phyloP scores from a whole-genome alignment of 2,888 invertebrate species.

The Alcis repandata region DNA sequence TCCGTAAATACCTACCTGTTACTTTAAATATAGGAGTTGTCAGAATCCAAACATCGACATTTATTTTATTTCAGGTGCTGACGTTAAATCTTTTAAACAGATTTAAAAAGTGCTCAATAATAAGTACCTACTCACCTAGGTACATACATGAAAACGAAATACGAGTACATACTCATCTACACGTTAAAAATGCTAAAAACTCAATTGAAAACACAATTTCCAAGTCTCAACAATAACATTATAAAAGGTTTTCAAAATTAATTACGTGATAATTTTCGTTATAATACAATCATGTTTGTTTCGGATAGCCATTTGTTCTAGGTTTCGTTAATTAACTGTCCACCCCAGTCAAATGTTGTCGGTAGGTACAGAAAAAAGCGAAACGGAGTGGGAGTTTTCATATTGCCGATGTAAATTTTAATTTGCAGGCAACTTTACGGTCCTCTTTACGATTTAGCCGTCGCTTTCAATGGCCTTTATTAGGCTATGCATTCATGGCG shows the following conservation, averaged over 20 bases:
- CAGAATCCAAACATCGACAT: too few species aligned
- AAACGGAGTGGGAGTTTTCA: constrained; percentile 79
- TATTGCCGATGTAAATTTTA: constrained; percentile 85
- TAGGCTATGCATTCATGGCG: constrained; percentile 77
- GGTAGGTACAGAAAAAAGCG: constrained; percentile 74
- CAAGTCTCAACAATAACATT: constrained; percentile 29
- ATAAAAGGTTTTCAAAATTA: constrained; percentile 51
- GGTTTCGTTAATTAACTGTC: constrained; percentile 82
- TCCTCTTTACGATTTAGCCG: constrained; percentile 83
- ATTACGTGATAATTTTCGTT: constrained; percentile 53
- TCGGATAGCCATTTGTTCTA: constrained; percentile 75
- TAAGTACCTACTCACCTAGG: too few species aligned
- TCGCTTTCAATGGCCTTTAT: constrained; percentile 79
- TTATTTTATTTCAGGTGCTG: too few species aligned
- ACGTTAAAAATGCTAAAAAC: neutral
- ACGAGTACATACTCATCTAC: too few species aligned
- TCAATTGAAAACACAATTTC: neutral
- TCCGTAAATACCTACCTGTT: too few species aligned
- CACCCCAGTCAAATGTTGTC: constrained; percentile 76
- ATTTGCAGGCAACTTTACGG: constrained; percentile 84
- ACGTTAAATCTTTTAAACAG: too few species aligned
- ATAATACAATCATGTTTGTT: constrained; percentile 58
- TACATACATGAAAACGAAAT: too few species aligned
- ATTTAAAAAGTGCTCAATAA: too few species aligned
- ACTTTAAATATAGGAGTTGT: too few species aligned